phyloP scores from a whole-genome alignment of 2,113 vertebrate species.

The Polypterus bichir region DNA sequence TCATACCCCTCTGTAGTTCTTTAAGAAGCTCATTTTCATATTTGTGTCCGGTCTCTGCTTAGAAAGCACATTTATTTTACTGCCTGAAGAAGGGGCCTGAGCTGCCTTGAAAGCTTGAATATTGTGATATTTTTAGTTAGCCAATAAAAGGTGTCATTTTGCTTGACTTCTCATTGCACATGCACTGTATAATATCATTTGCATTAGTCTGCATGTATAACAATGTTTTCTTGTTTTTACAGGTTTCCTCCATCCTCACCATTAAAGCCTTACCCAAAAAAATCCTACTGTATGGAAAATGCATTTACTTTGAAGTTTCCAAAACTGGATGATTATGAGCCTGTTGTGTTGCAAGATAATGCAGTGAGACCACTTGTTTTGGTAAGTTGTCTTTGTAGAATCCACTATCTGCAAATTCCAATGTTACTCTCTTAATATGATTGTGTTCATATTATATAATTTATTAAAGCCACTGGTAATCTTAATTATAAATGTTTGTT shows the following conservation, averaged over 20 bases:
- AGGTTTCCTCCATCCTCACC: constrained; percentile 71
- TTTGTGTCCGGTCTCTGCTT: too few relatives aligned
- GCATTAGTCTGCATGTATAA: too few relatives aligned
- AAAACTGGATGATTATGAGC: constrained; percentile 42
- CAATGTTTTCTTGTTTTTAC: neutral
- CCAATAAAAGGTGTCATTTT: too few relatives aligned
- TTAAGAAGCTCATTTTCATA: too few relatives aligned
- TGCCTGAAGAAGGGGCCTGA: too few relatives aligned
- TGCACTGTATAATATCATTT: too few relatives aligned
- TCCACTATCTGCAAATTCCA: too few relatives aligned
- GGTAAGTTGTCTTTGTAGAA: constrained; percentile 31
- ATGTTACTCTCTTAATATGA: neutral
- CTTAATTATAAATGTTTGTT: neutral
- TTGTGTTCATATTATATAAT: neutral
- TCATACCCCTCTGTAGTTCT: too few relatives aligned
- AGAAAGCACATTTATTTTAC: too few relatives aligned
- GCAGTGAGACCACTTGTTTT: constrained; percentile 42
- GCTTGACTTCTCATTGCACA: too few relatives aligned
- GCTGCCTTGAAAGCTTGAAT: too few relatives aligned
- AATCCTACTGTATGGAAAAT: constrained; percentile 20
- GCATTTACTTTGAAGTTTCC: constrained; percentile 50
- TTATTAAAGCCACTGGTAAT: neutral
- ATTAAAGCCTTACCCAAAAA: constrained; percentile 60
- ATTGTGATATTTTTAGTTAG: too few relatives aligned
- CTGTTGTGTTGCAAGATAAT: constrained; percentile 33